Evolutionary conservation across 2,888 invertebrate species (phyloP).

Genomic region (Adelphocoris suturalis): DNA sequence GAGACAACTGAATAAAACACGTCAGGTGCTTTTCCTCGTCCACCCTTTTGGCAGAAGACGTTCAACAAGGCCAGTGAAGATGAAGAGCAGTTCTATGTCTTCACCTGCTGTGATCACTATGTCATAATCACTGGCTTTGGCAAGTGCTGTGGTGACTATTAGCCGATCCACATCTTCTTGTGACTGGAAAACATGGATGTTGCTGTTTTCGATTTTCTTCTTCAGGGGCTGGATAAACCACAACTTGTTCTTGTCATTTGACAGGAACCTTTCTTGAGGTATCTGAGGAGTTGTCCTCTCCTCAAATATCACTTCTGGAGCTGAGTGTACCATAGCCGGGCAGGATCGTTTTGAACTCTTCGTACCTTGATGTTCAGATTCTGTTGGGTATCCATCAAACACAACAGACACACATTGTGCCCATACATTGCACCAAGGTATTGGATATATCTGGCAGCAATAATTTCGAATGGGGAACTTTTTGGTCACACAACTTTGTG

Average conservation of each 20-base stretch:
- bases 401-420: no score
- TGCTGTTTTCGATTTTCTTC: not conserved
- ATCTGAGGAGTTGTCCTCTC: not conserved
- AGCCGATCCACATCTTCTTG: constrained; percentile 72
- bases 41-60: not conserved
- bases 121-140: not conserved
- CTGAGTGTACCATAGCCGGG: no score
- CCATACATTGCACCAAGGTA: no score
- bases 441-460: no score
- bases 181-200: constrained; percentile 67
- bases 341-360: no score
- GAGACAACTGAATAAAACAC: not conserved
- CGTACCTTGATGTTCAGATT: no score
- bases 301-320: no score
- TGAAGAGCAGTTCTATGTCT: constrained; percentile 12
- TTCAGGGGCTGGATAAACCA: not conserved
- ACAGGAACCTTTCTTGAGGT: not conserved
- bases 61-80: constrained; percentile 5
- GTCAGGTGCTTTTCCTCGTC: not conserved
- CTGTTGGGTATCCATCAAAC: no score
- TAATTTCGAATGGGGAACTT: constrained; percentile 70
- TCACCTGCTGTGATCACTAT: not conserved
- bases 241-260: not conserved
- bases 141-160: constrained; percentile 65
- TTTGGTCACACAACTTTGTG: no score